Evolutionary conservation across 1,140 invertebrate genomes (phyloP), one percentile per base, ranked within the genome.

Genomic region (Idris sp.): DNA sequence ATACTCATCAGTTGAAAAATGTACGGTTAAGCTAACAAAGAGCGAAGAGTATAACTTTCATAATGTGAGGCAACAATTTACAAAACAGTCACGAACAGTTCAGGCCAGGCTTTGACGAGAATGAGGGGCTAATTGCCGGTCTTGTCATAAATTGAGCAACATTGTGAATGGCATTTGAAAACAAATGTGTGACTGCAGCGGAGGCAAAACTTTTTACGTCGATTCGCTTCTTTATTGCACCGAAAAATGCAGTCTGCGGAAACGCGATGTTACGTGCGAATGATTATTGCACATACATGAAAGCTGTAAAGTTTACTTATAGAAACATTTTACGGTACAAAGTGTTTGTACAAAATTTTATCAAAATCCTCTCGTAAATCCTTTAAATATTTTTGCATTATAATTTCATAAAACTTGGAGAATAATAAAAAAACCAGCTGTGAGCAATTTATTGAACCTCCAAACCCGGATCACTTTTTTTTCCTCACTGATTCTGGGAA

Each of bases 181-280:
- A 41, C 5, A 11, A 38, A 49, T 49, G 11, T 30, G 22, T 13
- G 26, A 41, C 16, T 19, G 15, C 3, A 16, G 14, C n/a, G n/a
- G n/a, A n/a, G n/a, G n/a, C n/a, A n/a, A n/a, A n/a, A n/a, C n/a
- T n/a, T n/a, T n/a, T n/a, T n/a, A n/a, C n/a, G n/a, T n/a, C n/a
- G n/a, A n/a, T n/a, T n/a, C n/a, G n/a, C n/a, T 40, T 5, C n/a
- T 62, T 49, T 41, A 26, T 44, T 36, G 10, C 14, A 44, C 18
- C 10, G 36, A 49, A 40, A 51, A 25, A 28, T 43, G 43, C 35
- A 26, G 31, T 41, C 15, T 25, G 18, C 2, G 13, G 13, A 46
- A 65, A 68, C 68, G 74, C 56, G 41, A 72, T 54, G 36, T 65
- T 61, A 61, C 61, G 74, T 68, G 44, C 53, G 9, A 53, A 54